Evolutionary conservation across 2,888 invertebrate species (phyloP), one percentile per base, ranked within the genome.

Genomic region (Leuctra nigra): DNA sequence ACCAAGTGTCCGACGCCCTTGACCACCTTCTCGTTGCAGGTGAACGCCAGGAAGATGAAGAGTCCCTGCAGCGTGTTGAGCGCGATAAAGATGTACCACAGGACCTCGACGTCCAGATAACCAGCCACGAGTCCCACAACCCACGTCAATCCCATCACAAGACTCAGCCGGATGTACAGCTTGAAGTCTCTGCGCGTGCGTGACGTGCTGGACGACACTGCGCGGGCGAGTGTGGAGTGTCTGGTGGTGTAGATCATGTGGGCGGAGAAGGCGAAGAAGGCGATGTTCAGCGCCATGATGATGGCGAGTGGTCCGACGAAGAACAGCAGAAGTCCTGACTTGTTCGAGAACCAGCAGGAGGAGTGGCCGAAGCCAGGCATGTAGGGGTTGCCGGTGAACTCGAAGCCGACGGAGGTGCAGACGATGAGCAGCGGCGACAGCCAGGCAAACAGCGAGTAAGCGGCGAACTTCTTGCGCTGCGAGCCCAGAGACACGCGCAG

Each of bases 121-220:
- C 73, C 73, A 1, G 75, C 76, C 7, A 73, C 63, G 2, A 76
- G 67, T 9, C 76, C 76, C 36, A 69, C 65, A 25, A 72, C 66
- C 76, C 76, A 76, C 2, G 73, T 72, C 9, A 76, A 65, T 3
- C 76, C 76, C 75, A 75, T 76, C 53, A 76, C 67, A 13, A 75
- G 61, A 6, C 73, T 73, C 39, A 76, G 64, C 11, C 75, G 66
- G 39, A 73, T 64, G 64, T 75, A 76, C 46, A 76, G 66, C 46
- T 72, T 68, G 63, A 71, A 72, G 59, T 72, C 70, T 24, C 67
- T 56, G 54, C 66, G 65, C 2, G 67, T 66, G 11, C 50, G 50
- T 11, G 58, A 46, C 20, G 56, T 36, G 46, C 54, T 59, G 29
- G 59, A 53, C 22, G 59, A 54, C 33, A 50, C 33, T 7, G 50